These are phyloP conservation scores for Ischnura elegans DNA, from an alignment of 2,888 invertebrate species.

Conservation along the genomic window DNA sequence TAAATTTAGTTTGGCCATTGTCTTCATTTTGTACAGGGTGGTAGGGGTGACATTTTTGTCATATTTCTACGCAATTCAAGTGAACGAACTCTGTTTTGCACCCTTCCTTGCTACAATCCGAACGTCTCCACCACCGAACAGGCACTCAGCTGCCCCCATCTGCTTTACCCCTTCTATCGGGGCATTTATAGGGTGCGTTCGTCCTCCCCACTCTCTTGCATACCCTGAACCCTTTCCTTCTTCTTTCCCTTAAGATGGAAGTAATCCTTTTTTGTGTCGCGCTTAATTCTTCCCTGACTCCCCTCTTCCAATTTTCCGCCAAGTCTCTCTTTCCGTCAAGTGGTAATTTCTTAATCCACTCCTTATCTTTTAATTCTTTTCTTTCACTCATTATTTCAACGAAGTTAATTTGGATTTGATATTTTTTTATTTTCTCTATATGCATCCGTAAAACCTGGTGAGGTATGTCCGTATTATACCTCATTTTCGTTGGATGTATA, in stretches of 20 bases:
- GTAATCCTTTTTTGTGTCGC: conserved; percentile 24
- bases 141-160: not conserved
- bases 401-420: conserved; percentile 34
- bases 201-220: not conserved
- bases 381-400: conserved; percentile 39
- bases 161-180: not conserved
- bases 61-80: too few relatives aligned
- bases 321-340: not conserved
- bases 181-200: not conserved
- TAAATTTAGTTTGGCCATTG: too few relatives aligned
- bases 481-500: not conserved
- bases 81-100: too few relatives aligned
- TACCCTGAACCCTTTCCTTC: not conserved
- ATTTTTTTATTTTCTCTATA: not conserved
- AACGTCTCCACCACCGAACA: not conserved
- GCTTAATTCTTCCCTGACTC: not conserved
- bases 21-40: too few relatives aligned
- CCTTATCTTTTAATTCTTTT: not conserved
- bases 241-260: conserved; percentile 11
- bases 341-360: not conserved
- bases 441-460: conserved; percentile 15
- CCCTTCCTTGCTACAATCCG: not conserved
- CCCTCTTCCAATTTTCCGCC: not conserved
- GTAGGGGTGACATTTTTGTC: too few relatives aligned
- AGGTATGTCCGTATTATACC: not conserved